Evolutionary conservation across 2,797 vertebrate species (phyloP), one percentile per base, ranked within the genome.

Genomic region (Meriones psammophilus): DNA sequence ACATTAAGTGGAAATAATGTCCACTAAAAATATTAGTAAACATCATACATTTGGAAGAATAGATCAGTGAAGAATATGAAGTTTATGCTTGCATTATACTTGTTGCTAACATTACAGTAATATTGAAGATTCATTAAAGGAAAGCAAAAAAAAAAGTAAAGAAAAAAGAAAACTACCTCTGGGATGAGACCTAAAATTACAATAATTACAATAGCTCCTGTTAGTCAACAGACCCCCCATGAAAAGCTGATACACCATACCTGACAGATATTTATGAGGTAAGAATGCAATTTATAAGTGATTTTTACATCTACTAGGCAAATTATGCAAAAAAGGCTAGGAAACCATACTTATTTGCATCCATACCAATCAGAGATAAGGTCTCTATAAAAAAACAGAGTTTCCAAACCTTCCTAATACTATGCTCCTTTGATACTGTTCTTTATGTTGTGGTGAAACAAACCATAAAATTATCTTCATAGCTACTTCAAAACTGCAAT

Each of bases 291-390:
- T 93, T 89, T 20, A 8, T 86, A 81, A 92, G 2, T 90, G 28
- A 79, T 33, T 71, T 86, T 86, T 81, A 80, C 6, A 30, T 39
- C 56, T 83, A 89, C 2, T 54, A 95, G 50, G 64, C 54, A 86
- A 95, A 62, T 13, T 84, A 93, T 42, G 64, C 22, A 71, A 88
- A 89, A 94, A 88, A 46, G 24, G 3, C n/a, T 88, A 88, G 36
- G 1, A 87, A 92, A 86, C 4, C 12, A 87, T 24, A 93, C 78
- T 78, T 56, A 96, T 92, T 46, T 56, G 54, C n/a, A n/a, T 14
- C 69, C 36, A 50, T 12, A 76, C 60, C 18, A 39, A 89, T 81
- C 4, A 87, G n/a, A 94, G 46, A 76, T 66, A 94, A 92, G 22
- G 5, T 33, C 20, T 94, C 30, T 93, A 77, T 54, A 92, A 93